Evolutionary conservation across 2,888 invertebrate species (phyloP), one percentile per base, ranked within the genome.

Genomic region (Athalia rosae): DNA sequence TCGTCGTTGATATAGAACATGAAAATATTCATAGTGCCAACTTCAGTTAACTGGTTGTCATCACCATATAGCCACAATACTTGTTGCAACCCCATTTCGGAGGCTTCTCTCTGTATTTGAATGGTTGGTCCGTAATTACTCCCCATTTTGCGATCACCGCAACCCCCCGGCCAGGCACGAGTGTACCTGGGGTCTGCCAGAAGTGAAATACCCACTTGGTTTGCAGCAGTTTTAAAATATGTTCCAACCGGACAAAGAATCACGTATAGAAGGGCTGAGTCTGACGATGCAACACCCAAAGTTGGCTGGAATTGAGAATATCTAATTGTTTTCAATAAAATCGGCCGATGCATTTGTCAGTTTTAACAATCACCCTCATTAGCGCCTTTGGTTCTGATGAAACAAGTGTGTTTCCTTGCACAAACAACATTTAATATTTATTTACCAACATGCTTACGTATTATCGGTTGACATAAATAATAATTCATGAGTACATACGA

Each of bases 21-120:
- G 89, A 99, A 99, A 76, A 99, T 94, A 89, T 99, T 99, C 99
- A 99, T 99, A 11, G 99, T 97, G 76, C 99, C 99, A 64, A 97
- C 98, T 92, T 99, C 99, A 0, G 99, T 99, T 45, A 99, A 88
- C 89, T 97, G 94, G 87, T 98, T 95, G 85, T 99, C 95, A 0
- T 96, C 95, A 3, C 99, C 99, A 87, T 95, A 98, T 59, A 99
- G 91, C 99, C 99, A 99, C 77, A 99, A 90, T 7, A 98, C 98
- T 91, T 99, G 99, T 84, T 99, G 97, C 82, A 97, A 94, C 0
- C 97, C 97, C 85, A 93, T 92, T 78, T 92, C 91, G 0, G 91
- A 90, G 0, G 96, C 95, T 85, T 95, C 93, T 69, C 96, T 95
- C 87, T 96, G 96, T 59, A 96, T 94, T 84, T 95, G 93, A 85